Evolutionary conservation across 2,797 vertebrate genomes (phyloP).

Genomic region (Syngnathus rostellatus): DNA sequence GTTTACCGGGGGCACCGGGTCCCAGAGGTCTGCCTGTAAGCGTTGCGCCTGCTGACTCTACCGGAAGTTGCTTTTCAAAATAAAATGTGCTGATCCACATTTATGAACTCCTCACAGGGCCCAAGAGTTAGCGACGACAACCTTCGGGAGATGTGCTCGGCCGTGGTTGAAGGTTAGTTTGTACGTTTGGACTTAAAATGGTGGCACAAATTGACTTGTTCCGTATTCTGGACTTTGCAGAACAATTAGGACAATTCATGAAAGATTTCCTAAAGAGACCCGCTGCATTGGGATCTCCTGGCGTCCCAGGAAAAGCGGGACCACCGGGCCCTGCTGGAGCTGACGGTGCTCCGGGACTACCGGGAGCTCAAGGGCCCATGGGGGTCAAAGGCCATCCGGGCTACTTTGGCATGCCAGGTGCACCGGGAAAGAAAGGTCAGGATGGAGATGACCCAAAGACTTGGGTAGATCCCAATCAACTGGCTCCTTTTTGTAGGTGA

Average conservation of each 20-base stretch:
- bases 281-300: constrained; percentile 60
- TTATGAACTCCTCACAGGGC: constrained; percentile 52
- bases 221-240: constrained; percentile 32
- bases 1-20: constrained; percentile 63
- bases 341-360: constrained; percentile 54
- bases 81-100: background rate
- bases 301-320: constrained; percentile 56
- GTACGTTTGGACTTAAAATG: background rate
- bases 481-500: constrained; percentile 53
- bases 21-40: constrained; percentile 72
- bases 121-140: constrained; percentile 65
- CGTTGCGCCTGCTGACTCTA: background rate
- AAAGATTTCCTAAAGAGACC: constrained; percentile 70
- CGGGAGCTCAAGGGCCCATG: constrained; percentile 51
- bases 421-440: constrained; percentile 68
- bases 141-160: constrained; percentile 70
- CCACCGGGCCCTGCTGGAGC: constrained; percentile 59
- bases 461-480: constrained; percentile 11
- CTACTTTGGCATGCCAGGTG: constrained; percentile 69
- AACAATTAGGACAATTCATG: constrained; percentile 69
- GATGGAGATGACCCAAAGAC: background rate
- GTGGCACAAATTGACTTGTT: background rate
- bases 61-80: background rate
- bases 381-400: constrained; percentile 70
- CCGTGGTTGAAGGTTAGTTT: constrained; percentile 65